These are phyloP conservation scores for Premnoplex brunnescens DNA, from an alignment of 2,797 vertebrate genomes.

Conservation along the genomic window DNA sequence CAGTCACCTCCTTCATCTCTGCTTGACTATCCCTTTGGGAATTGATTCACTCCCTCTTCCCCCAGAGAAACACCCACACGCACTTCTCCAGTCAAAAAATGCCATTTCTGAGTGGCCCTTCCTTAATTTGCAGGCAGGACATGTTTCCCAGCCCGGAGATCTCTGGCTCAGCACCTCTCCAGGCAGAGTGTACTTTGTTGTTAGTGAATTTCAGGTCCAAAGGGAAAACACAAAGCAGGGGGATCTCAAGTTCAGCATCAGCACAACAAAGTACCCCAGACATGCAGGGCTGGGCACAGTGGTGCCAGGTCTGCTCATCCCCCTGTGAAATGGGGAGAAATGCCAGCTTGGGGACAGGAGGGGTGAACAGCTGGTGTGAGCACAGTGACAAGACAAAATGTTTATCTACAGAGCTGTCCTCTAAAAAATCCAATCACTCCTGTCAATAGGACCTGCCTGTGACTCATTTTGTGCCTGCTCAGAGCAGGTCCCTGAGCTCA, in stretches of 20 bases:
- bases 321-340: background rate
- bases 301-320: background rate
- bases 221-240: background rate
- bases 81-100: background rate
- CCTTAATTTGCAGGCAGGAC: conserved; percentile 1
- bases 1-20: background rate
- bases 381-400: background rate
- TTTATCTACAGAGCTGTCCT: background rate
- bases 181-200: background rate
- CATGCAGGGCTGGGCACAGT: background rate
- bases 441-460: background rate
- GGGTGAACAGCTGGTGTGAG: background rate
- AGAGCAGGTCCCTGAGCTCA: background rate
- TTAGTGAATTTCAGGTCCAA: background rate
- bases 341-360: background rate
- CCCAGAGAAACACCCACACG: background rate
- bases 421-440: background rate
- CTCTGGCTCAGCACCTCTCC: background rate
- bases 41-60: background rate
- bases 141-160: background rate
- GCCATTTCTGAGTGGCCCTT: background rate
- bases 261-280: background rate
- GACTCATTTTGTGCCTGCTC: background rate
- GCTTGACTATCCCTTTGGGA: background rate
- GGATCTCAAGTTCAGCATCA: background rate